phyloP scores from a whole-genome alignment of 2,797 vertebrate species.

The Pogonophryne albipinna region DNA sequence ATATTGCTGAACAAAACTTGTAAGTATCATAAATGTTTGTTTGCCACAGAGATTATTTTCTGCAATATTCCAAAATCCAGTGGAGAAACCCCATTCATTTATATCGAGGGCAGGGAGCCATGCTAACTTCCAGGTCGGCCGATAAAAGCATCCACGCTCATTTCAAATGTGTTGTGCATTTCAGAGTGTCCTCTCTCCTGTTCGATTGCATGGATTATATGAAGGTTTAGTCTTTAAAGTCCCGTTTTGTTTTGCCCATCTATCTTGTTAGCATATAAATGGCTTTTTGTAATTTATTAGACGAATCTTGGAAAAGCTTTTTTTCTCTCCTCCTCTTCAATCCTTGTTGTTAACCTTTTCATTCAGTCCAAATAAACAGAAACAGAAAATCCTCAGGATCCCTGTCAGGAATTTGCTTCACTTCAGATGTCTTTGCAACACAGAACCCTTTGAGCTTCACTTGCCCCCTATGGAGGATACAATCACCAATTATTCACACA shows the following conservation, averaged over 20 bases:
- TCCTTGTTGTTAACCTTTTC: conserved; percentile 50
- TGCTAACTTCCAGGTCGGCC: no score
- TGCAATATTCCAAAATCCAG: no score
- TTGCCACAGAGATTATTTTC: no score
- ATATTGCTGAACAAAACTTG: no score
- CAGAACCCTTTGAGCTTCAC: conserved; percentile 45
- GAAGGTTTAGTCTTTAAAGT: conserved; percentile 55
- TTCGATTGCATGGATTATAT: conserved; percentile 62
- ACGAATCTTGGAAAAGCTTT: conserved; percentile 50
- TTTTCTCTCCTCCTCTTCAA: neutral
- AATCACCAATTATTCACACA: conserved; percentile 59
- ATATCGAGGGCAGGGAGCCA: no score
- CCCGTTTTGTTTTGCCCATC: conserved; percentile 55
- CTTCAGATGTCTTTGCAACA: conserved; percentile 44
- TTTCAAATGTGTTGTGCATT: conserved; percentile 2
- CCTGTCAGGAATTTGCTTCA: conserved; percentile 35
- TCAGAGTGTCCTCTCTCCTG: conserved; percentile 33
- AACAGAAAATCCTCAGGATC: conserved; percentile 46
- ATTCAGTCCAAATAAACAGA: conserved; percentile 53
- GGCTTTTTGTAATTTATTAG: conserved; percentile 65
- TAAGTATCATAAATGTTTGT: no score
- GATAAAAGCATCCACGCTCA: neutral
- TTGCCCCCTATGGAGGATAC: conserved; percentile 49
- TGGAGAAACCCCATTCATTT: no score
- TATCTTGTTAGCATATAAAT: conserved; percentile 73